Evolutionary conservation across 1,140 invertebrate genomes (phyloP).

Genomic region (Frieseomelitta varia): DNA sequence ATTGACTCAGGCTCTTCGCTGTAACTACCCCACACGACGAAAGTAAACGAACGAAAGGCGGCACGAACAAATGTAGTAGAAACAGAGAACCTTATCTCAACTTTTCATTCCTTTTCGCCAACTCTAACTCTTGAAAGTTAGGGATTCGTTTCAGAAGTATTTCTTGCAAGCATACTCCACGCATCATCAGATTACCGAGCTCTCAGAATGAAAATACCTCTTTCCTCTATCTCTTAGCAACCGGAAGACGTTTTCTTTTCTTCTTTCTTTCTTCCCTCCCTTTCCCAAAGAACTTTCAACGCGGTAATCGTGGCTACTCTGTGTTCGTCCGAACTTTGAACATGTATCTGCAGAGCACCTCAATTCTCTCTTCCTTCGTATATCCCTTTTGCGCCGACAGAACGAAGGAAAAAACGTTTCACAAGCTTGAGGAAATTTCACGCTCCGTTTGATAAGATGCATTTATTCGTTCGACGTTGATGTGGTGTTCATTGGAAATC

Average conservation of each 20-base stretch:
- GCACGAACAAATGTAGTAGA: too few relatives aligned
- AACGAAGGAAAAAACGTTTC: background rate
- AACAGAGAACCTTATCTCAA: background rate
- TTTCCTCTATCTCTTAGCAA: background rate
- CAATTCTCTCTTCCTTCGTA: background rate
- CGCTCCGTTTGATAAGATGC: background rate
- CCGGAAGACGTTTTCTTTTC: background rate
- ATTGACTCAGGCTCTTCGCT: too few relatives aligned
- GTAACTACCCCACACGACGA: too few relatives aligned
- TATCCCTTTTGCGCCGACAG: background rate
- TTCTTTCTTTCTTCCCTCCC: too few relatives aligned
- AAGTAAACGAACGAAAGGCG: background rate
- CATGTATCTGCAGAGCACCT: background rate
- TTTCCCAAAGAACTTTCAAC: constrained; percentile 1
- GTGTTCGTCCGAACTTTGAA: background rate
- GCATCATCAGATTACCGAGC: constrained; percentile 16
- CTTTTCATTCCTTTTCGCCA: background rate
- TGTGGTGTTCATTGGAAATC: too few relatives aligned
- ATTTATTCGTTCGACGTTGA: background rate
- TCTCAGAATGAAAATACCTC: constrained; percentile 22
- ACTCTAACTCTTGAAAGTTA: background rate
- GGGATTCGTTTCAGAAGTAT: background rate
- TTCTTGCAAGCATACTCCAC: constrained; percentile 3
- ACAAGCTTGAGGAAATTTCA: constrained; percentile 27
- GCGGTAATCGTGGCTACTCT: background rate